Conservation (phyloP, 2,888 invertebrate genomes). For the Xestia sexstrigata region DNA sequence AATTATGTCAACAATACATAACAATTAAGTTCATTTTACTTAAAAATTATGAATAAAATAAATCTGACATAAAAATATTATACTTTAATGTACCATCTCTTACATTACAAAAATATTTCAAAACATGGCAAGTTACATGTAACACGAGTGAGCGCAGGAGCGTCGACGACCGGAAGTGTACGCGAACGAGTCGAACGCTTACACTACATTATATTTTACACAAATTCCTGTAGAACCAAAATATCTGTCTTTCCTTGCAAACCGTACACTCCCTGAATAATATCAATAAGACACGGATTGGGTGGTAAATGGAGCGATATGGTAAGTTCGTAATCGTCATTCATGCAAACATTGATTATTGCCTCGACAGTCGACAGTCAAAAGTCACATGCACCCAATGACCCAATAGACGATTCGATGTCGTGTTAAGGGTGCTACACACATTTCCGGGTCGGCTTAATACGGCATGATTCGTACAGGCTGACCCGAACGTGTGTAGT, state of each 20-base stretch:
- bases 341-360: constrained; percentile 42
- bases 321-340: constrained; percentile 18
- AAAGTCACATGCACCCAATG: constrained; percentile 7
- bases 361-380: not conserved
- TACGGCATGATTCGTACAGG: not conserved
- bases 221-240: constrained; percentile 26
- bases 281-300: constrained; percentile 28
- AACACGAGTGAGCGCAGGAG: constrained; percentile 50
- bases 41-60: constrained; percentile 72
- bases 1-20: constrained; percentile 72
- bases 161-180: constrained; percentile 34
- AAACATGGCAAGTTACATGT: constrained; percentile 75
- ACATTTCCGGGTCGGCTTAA: not conserved
- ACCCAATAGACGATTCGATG: constrained; percentile 1
- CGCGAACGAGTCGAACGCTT: constrained; percentile 13
- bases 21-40: constrained; percentile 69
- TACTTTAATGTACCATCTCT: constrained; percentile 73
- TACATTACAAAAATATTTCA: constrained; percentile 71
- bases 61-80: constrained; percentile 73
- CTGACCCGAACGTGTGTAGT: constrained; percentile 2
- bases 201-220: constrained; percentile 37
- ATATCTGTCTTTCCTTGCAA: constrained; percentile 11
- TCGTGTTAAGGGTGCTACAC: not conserved
- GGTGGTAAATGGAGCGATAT: constrained; percentile 38
- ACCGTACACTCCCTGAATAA: constrained; percentile 35